Percentiles rank a stretch among this genome's conserved stretches.
These are phyloP conservation scores for Psittacara wagleri DNA, from an alignment of 2,113 vertebrate species.

Conservation along the genomic window DNA sequence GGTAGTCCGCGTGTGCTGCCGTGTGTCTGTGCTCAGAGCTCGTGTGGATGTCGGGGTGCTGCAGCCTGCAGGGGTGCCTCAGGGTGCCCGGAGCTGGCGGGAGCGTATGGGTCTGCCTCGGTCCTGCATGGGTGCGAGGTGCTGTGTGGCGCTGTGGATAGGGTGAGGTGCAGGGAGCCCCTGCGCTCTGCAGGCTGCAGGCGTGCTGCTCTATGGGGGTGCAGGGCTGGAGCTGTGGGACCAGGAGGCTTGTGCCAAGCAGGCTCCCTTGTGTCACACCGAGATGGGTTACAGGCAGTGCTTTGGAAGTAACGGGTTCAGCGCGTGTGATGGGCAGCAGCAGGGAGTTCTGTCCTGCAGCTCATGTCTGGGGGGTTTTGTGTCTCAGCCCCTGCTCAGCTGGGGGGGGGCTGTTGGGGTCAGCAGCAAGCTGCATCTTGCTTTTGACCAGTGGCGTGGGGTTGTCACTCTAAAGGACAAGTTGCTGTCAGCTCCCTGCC, in stretches of 20 bases:
- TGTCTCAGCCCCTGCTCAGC: background rate
- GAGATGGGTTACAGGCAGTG: background rate
- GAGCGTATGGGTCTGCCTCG: too few relatives aligned
- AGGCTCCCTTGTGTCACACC: fast-evolving
- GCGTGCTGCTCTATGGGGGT: background rate
- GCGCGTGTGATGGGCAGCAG: fast-evolving
- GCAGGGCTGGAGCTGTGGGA: fast-evolving
- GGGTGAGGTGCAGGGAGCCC: background rate
- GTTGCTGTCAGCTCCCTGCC: background rate
- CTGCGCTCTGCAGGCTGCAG: fast-evolving
- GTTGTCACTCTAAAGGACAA: background rate
- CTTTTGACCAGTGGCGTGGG: background rate
- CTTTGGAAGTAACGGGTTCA: background rate
- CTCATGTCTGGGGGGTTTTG: fast-evolving
- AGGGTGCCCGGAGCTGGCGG: fast-evolving
- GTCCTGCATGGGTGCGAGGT: background rate
- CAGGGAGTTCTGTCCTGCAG: background rate
- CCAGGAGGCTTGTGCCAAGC: background rate
- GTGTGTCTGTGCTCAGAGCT: too few relatives aligned
- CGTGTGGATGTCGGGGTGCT: background rate
- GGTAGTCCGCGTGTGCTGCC: fast-evolving
- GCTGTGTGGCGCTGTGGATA: background rate
- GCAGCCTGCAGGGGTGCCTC: too few relatives aligned
- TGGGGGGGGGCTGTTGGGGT: background rate
- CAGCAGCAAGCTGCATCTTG: background rate